phyloP scores from a whole-genome alignment of 2,113 vertebrate genomes.

The Terrapene triunguis region DNA sequence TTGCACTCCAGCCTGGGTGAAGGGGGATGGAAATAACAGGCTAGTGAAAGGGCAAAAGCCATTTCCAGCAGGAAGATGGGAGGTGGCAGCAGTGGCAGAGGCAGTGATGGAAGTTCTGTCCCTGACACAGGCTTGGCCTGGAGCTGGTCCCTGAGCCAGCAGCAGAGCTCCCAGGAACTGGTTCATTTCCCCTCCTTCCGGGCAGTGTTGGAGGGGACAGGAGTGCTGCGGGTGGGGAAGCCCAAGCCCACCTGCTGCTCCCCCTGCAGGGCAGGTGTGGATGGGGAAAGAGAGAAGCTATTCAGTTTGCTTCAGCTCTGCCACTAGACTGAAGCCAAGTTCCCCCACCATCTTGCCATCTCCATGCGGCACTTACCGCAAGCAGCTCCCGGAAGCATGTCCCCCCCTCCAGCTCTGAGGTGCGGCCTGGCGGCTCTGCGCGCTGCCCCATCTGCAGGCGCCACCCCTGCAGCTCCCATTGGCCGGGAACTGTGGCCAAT shows the following conservation, averaged over 20 bases:
- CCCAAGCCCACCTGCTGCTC: no score
- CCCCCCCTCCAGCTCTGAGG: no score
- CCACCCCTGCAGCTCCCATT: no score
- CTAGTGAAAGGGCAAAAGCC: neutral
- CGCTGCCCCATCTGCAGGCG: no score
- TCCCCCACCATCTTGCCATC: neutral
- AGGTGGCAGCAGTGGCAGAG: neutral
- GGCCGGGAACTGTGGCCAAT: no score
- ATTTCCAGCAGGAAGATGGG: rapidly evolving
- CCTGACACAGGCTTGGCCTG: neutral
- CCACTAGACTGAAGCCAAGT: no score
- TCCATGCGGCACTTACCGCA: no score
- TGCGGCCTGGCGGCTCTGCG: no score
- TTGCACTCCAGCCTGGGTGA: neutral
- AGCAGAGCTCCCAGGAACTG: neutral
- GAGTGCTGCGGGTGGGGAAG: neutral
- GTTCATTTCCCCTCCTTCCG: neutral
- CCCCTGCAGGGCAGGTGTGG: neutral
- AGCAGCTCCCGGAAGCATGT: no score
- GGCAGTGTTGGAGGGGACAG: neutral
- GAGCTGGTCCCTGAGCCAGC: neutral
- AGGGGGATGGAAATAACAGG: rapidly evolving
- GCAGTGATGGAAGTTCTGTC: rapidly evolving
- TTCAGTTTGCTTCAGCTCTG: no score
- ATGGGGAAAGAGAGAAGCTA: neutral